Evolutionary conservation across 2,797 vertebrate genomes (phyloP).

Genomic region (Streptopelia turtur): DNA sequence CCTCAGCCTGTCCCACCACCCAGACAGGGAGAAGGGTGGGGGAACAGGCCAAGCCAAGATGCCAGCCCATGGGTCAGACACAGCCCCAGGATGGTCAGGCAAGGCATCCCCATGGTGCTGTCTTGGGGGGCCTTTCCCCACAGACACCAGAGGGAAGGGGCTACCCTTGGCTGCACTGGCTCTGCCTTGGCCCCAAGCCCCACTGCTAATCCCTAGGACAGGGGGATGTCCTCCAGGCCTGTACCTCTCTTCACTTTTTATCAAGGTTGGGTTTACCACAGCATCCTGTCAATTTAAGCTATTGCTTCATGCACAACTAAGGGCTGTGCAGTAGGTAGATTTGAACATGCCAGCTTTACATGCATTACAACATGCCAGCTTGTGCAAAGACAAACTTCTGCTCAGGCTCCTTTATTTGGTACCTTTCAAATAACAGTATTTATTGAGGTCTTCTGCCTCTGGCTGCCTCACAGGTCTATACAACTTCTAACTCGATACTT

Average conservation of each 20-base stretch:
- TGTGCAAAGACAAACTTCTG: neutral
- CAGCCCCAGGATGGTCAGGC: fast-evolving
- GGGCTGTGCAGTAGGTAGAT: neutral
- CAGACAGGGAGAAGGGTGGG: neutral
- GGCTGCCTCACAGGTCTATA: neutral
- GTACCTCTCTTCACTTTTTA: neutral
- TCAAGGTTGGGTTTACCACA: neutral
- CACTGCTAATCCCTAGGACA: too few relatives aligned
- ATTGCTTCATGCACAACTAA: neutral
- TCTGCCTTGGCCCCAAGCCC: neutral
- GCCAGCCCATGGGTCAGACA: neutral
- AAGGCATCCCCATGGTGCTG: fast-evolving
- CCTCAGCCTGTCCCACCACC: neutral
- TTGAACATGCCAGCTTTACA: neutral
- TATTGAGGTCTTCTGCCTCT: neutral
- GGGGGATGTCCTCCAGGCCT: neutral
- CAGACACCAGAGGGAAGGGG: too few relatives aligned
- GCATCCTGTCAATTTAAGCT: neutral
- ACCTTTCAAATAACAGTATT: neutral
- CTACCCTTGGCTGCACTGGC: neutral
- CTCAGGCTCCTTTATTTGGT: neutral
- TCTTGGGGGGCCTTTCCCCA: neutral
- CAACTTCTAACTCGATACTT: neutral
- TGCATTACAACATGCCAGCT: neutral
- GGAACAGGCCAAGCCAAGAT: neutral